Conservation (phyloP, 2,113 vertebrate genomes). For the Eptesicus fuscus region DNA sequence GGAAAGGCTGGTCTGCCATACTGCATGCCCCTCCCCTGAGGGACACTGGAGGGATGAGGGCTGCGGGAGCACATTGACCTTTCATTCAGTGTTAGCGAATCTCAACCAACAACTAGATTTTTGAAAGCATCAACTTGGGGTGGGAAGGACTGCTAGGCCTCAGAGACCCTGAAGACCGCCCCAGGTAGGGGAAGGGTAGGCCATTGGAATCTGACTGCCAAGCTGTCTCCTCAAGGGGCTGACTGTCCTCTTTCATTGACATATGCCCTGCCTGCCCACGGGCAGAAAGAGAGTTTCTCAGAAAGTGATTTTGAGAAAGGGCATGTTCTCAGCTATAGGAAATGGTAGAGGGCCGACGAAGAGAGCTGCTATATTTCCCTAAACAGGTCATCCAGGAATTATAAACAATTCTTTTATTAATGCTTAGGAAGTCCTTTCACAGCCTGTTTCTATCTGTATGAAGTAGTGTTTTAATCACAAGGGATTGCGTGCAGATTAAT, state of each 20-base stretch:
- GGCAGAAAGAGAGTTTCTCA: conserved; percentile 58
- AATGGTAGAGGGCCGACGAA: conserved; percentile 73
- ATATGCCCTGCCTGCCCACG: conserved; percentile 26
- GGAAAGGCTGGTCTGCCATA: neutral
- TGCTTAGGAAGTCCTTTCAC: conserved; percentile 75
- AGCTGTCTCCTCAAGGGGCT: conserved; percentile 47
- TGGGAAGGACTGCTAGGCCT: neutral
- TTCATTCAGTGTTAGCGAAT: neutral
- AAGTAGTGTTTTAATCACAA: conserved; percentile 78
- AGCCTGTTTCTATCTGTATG: conserved; percentile 70
- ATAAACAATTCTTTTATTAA: conserved; percentile 75
- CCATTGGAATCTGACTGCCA: rapidly evolving
- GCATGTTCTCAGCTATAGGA: conserved; percentile 60
- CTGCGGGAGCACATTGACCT: neutral
- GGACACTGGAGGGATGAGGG: neutral
- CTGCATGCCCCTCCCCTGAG: neutral
- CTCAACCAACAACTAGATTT: neutral
- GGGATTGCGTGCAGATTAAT: conserved; percentile 74
- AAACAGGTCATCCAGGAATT: conserved; percentile 80
- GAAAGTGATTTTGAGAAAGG: conserved; percentile 74
- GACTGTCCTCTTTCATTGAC: conserved; percentile 40
- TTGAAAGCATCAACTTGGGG: neutral
- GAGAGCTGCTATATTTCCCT: conserved; percentile 68
- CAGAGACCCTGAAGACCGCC: neutral
- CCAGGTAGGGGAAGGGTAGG: neutral